A percentile compares a stretch with the other conserved stretches of the same genome.
phyloP scores from a whole-genome alignment of 1,140 invertebrate genomes.

The Drosophila oshimai region DNA sequence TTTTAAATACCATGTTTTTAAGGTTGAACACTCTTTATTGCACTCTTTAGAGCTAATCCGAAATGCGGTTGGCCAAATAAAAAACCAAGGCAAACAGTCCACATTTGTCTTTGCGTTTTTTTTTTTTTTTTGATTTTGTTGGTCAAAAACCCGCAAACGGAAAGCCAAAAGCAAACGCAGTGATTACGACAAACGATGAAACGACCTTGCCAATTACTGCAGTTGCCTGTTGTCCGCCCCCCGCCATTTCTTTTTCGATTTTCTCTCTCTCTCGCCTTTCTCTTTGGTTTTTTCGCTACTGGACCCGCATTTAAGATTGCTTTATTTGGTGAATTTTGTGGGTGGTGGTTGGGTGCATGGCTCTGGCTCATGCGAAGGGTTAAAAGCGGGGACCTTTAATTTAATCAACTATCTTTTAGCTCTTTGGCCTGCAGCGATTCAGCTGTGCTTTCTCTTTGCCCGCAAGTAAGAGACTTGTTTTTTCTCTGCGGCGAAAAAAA shows the following conservation, averaged over 20 bases:
- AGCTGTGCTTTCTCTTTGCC: slow-evolving; percentile 32
- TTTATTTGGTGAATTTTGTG: slow-evolving; percentile 52
- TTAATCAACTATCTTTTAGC: slow-evolving; percentile 2
- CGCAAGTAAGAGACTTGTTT: slow-evolving; percentile 16
- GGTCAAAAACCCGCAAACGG: slow-evolving; percentile 48
- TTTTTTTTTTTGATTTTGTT: slow-evolving; percentile 36
- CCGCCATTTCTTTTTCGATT: neutral
- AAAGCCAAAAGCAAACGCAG: slow-evolving; percentile 54
- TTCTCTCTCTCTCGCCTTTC: slow-evolving; percentile 7
- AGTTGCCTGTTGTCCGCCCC: slow-evolving; percentile 25
- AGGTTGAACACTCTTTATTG: neutral
- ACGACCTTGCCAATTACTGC: slow-evolving; percentile 77
- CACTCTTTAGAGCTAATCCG: slow-evolving; percentile 26
- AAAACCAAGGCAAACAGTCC: slow-evolving; percentile 55
- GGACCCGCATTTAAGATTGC: slow-evolving; percentile 22
- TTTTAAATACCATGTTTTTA: neutral
- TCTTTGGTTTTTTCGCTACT: slow-evolving; percentile 9
- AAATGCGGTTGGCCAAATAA: slow-evolving; percentile 21
- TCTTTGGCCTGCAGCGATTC: neutral
- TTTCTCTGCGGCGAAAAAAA: slow-evolving; percentile 25
- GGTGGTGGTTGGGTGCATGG: slow-evolving; percentile 16
- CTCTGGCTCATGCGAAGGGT: slow-evolving; percentile 50
- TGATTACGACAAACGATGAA: slow-evolving; percentile 75
- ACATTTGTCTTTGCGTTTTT: slow-evolving; percentile 57
- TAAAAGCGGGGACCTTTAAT: slow-evolving; percentile 57